Percentiles rank a stretch among this genome's conserved stretches.
These are phyloP conservation scores for Rhogogaster chlorosoma DNA, from an alignment of 2,888 invertebrate genomes.

Conservation along the genomic window DNA sequence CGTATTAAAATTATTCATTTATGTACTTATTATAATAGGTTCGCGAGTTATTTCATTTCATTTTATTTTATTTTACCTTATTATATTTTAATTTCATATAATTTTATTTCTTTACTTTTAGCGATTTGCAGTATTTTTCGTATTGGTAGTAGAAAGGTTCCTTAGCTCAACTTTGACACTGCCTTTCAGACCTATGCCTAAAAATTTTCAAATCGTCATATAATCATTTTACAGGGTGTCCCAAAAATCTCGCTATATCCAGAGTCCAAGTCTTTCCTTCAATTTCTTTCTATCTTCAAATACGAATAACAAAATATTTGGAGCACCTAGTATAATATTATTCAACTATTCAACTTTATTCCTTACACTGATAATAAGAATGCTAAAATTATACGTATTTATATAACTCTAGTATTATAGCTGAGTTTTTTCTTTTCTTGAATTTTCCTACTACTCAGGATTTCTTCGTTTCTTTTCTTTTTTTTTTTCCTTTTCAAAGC, in stretches of 20 bases:
- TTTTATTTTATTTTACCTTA: not conserved
- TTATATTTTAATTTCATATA: too few relatives aligned
- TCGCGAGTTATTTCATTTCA: not conserved
- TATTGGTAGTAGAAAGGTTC: slow-evolving; percentile 33
- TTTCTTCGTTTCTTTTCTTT: not conserved
- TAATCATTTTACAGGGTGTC: slow-evolving; percentile 44
- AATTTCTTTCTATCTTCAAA: not conserved
- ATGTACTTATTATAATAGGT: slow-evolving; percentile 28
- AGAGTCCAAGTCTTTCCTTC: not conserved
- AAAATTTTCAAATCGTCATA: slow-evolving; percentile 14
- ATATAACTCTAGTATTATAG: slow-evolving; percentile 11
- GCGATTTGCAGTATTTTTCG: not conserved
- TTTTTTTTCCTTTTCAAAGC: not conserved
- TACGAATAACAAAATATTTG: slow-evolving; percentile 27
- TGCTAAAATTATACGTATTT: not conserved
- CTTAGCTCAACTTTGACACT: slow-evolving; percentile 41
- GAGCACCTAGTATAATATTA: slow-evolving; percentile 49
- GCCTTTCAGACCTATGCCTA: slow-evolving; percentile 15
- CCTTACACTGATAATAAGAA: not conserved
- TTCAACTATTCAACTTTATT: slow-evolving; percentile 24
- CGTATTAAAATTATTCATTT: slow-evolving; percentile 44
- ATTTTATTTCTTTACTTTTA: not conserved
- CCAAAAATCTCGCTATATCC: slow-evolving; percentile 29
- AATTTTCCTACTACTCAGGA: not conserved
- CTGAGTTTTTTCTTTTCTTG: not conserved